Conservation (phyloP, 2,113 vertebrate species). For the Sturnus vulgaris region DNA sequence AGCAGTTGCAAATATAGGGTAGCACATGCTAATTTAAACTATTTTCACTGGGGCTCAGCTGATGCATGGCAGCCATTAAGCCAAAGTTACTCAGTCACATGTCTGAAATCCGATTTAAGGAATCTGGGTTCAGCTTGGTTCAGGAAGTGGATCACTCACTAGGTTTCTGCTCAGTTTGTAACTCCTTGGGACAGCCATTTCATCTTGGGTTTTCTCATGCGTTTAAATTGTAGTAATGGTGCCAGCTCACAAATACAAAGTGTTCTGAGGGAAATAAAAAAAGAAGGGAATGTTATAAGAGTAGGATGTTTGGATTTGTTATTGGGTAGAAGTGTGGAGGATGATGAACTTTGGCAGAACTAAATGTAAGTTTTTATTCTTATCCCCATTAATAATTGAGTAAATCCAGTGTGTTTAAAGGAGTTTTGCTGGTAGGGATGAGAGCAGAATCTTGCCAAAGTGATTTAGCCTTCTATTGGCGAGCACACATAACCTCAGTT, state of each 20-base stretch:
- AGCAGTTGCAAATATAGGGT: slow-evolving; percentile 46
- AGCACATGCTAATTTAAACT: slow-evolving; percentile 10
- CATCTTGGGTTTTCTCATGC: not conserved
- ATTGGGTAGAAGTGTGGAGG: not conserved
- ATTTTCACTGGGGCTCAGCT: slow-evolving; percentile 35
- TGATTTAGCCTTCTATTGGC: not conserved
- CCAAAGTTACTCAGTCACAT: not conserved
- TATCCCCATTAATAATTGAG: not conserved
- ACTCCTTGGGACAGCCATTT: not conserved
- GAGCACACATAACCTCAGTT: not conserved
- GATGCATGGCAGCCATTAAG: slow-evolving; percentile 6
- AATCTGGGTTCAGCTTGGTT: not conserved
- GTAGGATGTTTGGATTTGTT: not conserved
- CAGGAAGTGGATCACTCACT: not conserved
- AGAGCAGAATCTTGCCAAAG: not conserved
- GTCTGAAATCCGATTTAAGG: not conserved
- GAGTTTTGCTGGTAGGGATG: not conserved
- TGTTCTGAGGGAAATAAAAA: not conserved
- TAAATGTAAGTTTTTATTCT: not conserved
- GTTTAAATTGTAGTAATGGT: not conserved
- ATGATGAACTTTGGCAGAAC: not conserved
- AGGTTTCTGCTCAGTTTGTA: not conserved
- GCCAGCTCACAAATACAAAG: not conserved
- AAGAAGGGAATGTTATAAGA: not conserved
- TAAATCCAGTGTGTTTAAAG: not conserved